phyloP scores from a whole-genome alignment of 1,140 invertebrate species.

The Ylistrum balloti region DNA sequence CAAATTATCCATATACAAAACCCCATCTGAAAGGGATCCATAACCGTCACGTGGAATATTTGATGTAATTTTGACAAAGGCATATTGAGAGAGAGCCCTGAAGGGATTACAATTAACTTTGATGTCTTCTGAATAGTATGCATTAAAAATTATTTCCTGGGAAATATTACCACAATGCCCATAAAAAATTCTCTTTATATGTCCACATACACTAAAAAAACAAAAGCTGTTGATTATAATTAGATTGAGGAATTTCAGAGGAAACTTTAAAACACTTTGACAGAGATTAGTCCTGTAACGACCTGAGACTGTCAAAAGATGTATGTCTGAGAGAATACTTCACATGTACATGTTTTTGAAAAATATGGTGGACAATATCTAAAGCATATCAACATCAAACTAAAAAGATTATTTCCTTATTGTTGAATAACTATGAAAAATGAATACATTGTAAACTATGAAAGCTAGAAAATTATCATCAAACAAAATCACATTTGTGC shows the following conservation, averaged over 20 bases:
- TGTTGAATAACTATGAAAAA: no score
- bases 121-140: background rate
- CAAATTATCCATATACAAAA: background rate
- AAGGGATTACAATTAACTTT: background rate
- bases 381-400: no score
- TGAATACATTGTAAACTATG: no score
- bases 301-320: no score
- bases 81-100: background rate
- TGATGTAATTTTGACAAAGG: background rate
- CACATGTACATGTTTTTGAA: no score
- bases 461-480: no score
- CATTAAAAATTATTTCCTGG: background rate
- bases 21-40: slow-evolving; percentile 26
- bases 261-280: no score
- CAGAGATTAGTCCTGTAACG: no score
- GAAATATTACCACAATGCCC: slow-evolving; percentile 2
- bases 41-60: slow-evolving; percentile 28
- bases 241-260: background rate
- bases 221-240: background rate
- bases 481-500: no score
- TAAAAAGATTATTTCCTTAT: no score
- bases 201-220: background rate
- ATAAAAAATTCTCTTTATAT: background rate
- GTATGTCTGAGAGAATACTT: no score
- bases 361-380: no score